A percentile compares a stretch with the other conserved stretches of the same genome.
Conservation (phyloP, 2,888 invertebrate species). For the Globia sparganii region DNA sequence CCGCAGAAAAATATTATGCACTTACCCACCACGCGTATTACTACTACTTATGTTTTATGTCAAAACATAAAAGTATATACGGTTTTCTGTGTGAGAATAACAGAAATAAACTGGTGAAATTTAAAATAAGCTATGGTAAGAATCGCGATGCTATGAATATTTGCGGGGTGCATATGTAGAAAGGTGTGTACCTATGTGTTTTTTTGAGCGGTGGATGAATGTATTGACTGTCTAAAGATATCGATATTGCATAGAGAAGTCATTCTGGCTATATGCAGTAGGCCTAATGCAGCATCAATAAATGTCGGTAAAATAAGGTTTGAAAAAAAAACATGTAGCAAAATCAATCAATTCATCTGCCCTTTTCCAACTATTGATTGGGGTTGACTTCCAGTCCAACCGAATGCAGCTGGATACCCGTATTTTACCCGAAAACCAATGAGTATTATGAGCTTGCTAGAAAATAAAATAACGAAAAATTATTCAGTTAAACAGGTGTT, state of each 20-base stretch:
- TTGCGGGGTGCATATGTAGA: not conserved
- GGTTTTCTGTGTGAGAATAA: slow-evolving; percentile 63
- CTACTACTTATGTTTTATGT: slow-evolving; percentile 70
- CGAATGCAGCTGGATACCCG: not conserved
- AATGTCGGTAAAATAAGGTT: not conserved
- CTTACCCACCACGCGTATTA: slow-evolving; percentile 63
- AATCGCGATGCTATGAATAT: slow-evolving; percentile 25
- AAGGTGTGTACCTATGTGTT: slow-evolving; percentile 7
- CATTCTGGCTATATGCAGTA: not conserved
- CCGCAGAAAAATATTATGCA: slow-evolving; percentile 66
- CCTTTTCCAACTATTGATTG: not conserved
- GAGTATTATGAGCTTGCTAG: not conserved
- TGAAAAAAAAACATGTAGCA: not conserved
- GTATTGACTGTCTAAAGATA: not conserved
- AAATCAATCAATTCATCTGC: not conserved
- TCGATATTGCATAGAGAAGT: not conserved
- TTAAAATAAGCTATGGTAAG: slow-evolving; percentile 59
- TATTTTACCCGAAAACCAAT: not conserved
- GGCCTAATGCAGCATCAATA: not conserved
- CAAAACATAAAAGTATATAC: slow-evolving; percentile 67
- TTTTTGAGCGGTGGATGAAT: not conserved
- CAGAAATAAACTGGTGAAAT: slow-evolving; percentile 65
- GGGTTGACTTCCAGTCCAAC: not conserved
- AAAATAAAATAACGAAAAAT: not conserved
- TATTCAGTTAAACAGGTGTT: not conserved